Conservation (phyloP, 2,888 invertebrate species). For the Drosophila setosimentum region DNA sequence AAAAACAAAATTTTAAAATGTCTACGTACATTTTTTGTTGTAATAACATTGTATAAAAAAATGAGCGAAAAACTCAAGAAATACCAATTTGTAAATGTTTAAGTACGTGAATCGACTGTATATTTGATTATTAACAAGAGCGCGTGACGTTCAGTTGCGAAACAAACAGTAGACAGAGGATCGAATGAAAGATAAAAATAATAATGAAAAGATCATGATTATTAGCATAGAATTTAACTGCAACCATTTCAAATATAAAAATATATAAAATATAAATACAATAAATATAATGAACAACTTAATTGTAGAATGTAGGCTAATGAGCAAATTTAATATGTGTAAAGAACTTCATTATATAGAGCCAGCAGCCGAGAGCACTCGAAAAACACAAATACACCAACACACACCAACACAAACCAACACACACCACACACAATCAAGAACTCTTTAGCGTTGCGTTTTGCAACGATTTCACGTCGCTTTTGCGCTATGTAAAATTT, state of each 20-base stretch:
- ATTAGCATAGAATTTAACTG: conserved; percentile 53
- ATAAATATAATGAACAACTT: conserved; percentile 46
- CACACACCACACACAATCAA: conserved; percentile 39
- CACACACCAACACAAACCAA: conserved; percentile 18
- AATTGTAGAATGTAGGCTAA: conserved; percentile 73
- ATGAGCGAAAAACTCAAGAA: conserved; percentile 24
- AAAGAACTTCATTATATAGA: conserved; percentile 39
- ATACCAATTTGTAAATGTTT: conserved; percentile 58
- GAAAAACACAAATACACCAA: conserved; percentile 21
- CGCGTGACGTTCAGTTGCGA: conserved; percentile 50
- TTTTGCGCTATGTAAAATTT: conserved; percentile 80
- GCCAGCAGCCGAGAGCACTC: conserved; percentile 53
- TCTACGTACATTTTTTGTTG: conserved; percentile 40
- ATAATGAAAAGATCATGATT: conserved; percentile 41
- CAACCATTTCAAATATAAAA: conserved; percentile 67
- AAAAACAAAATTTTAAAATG: conserved; percentile 3
- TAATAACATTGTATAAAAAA: conserved; percentile 45
- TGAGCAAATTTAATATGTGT: conserved; percentile 48
- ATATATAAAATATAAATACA: conserved; percentile 42
- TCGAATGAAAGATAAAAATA: neutral
- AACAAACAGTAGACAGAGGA: conserved; percentile 21
- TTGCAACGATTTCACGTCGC: conserved; percentile 70
- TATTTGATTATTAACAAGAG: conserved; percentile 42
- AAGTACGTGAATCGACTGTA: conserved; percentile 51
- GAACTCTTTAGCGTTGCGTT: conserved; percentile 66